These are phyloP conservation scores for Suricata suricatta DNA, from an alignment of 2,113 vertebrate species.

Conservation along the genomic window DNA sequence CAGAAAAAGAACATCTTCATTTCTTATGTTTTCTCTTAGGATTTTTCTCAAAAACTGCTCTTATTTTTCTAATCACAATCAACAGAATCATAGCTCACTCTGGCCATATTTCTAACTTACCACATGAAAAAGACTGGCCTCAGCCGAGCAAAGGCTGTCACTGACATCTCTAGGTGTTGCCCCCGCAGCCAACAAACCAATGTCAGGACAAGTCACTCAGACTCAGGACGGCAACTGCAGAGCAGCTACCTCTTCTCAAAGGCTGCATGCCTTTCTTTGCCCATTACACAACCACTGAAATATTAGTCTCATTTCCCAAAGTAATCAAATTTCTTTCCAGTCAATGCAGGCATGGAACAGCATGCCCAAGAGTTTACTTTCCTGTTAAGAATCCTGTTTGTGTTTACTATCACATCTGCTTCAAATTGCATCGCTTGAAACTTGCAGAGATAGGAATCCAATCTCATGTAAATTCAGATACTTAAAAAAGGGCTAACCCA, in stretches of 20 bases:
- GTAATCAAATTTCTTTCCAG: conserved; percentile 41
- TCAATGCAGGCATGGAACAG: background rate
- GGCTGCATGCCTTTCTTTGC: background rate
- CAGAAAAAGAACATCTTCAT: background rate
- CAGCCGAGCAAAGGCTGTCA: background rate
- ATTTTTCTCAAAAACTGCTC: background rate
- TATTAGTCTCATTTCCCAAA: conserved; percentile 34
- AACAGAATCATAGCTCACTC: background rate
- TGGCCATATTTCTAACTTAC: background rate
- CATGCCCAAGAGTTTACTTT: conserved; percentile 32
- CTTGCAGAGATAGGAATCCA: conserved; percentile 2
- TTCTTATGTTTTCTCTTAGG: background rate
- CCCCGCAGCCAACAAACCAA: background rate
- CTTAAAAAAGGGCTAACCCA: background rate
- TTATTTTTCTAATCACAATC: background rate
- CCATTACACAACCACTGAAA: background rate
- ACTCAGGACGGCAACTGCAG: background rate
- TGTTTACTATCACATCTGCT: conserved; percentile 45
- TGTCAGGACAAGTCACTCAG: background rate
- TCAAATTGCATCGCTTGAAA: conserved; percentile 24
- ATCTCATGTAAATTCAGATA: conserved; percentile 17
- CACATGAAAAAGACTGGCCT: background rate
- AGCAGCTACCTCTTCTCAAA: background rate
- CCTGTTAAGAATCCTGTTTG: background rate
- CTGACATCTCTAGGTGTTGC: background rate